Base-by-base conservation (phyloP, 2,113 vertebrate genomes). In the Otocyon megalotis region DNA sequence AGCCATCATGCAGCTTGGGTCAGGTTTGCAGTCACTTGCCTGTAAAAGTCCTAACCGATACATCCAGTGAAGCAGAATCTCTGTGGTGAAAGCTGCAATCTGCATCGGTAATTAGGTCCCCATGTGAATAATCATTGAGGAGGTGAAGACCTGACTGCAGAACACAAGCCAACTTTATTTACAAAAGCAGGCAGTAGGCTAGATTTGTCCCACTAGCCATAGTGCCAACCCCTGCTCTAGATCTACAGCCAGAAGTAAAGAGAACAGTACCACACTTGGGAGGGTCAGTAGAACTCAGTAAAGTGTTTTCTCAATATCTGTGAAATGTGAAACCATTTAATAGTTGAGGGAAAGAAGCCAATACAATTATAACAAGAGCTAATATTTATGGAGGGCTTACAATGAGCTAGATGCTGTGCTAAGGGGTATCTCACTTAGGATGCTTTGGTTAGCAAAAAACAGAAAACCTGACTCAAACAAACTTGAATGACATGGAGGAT, bases 321-420 rank as follows among this genome's bases (percentile, higher is more conserved):
- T 86, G 63, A 97, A 71, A 81, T 95, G 93, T 60, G 79, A 97
- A 96, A 63, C n/a, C 12, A 30, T 71, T 86, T 87, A 77, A 37
- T 28, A 89, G 48, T n/a, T 87, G 28, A 83, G 65, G 65, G 9
- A 90, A 96, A 89, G 35, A 93, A 65, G 11, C 37, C 74, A 87
- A 60, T 67, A 63, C 60, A 72, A 85, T 58, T 43, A 53, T n/a
- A 90, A 71, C 11, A 63, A 91, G 26, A 77, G 54, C 43, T 88
- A 50, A 79, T 72, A 48, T 76, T 86, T 77, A 63, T 35, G 90
- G 76, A 90, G 37, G 80, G 26, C 30, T 92, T 69, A 63, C 80
- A 86, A 1, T 4, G 8, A 77, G 35, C 63, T 83, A 48, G 50
- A 62, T 67, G 72, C 35, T 87, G 8, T 22, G 22, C 37, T 86